These are phyloP conservation scores for Drosophila longiperda DNA, from an alignment of 2,888 invertebrate genomes.

Conservation along the genomic window DNA sequence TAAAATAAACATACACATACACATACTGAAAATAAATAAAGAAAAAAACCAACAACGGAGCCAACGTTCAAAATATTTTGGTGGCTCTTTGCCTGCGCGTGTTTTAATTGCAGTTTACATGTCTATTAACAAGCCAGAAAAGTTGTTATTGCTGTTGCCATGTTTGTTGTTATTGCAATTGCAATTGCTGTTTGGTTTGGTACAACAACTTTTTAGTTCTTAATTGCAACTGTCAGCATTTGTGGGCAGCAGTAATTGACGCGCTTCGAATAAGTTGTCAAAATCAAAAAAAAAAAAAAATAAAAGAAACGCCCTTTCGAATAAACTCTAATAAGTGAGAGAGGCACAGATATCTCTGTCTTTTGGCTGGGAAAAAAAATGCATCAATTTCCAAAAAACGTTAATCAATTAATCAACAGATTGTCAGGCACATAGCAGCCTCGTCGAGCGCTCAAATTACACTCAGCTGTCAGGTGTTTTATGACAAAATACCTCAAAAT, in stretches of 20 bases:
- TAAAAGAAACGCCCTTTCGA: constrained; percentile 36
- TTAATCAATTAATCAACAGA: constrained; percentile 57
- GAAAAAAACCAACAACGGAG: constrained; percentile 45
- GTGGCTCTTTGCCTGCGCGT: constrained; percentile 55
- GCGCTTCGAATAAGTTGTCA: constrained; percentile 62
- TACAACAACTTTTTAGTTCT: constrained; percentile 54
- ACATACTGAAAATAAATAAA: constrained; percentile 11
- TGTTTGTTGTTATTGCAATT: constrained; percentile 32
- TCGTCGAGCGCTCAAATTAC: constrained; percentile 54
- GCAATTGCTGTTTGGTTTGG: constrained; percentile 23
- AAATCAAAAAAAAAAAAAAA: constrained; percentile 40
- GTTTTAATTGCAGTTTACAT: constrained; percentile 79
- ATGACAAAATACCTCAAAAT: constrained; percentile 62
- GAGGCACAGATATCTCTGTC: background rate
- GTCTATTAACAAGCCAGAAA: constrained; percentile 70
- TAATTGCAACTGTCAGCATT: constrained; percentile 77
- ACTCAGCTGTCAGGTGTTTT: constrained; percentile 61
- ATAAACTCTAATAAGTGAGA: background rate
- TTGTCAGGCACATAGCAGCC: constrained; percentile 56
- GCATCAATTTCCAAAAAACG: constrained; percentile 48
- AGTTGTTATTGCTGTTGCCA: constrained; percentile 24
- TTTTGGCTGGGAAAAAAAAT: constrained; percentile 15
- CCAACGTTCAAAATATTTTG: constrained; percentile 71
- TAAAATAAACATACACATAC: constrained; percentile 22
- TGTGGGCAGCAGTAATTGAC: constrained; percentile 73